Evolutionary conservation across 1,140 invertebrate species (phyloP).

Genomic region (Battus philenor): DNA sequence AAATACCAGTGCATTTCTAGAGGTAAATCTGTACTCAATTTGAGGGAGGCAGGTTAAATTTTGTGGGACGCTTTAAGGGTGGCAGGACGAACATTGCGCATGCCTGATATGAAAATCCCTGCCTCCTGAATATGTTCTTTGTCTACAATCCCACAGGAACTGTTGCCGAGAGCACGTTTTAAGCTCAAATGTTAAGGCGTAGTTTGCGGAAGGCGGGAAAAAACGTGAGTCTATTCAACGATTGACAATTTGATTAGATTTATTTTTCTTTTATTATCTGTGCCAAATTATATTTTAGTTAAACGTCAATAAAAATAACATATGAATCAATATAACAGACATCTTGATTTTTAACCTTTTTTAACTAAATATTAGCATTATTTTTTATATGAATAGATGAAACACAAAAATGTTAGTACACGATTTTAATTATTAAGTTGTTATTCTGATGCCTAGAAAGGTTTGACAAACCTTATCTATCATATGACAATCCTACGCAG

Average conservation of each 20-base stretch:
- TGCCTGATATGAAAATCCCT: background rate
- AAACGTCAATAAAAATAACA: too few species aligned
- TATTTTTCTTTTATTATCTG: background rate
- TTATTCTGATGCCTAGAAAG: too few species aligned
- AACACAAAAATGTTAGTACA: too few species aligned
- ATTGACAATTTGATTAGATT: background rate
- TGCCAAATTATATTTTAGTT: too few species aligned
- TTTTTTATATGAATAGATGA: too few species aligned
- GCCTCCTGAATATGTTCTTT: slow-evolving; percentile 2
- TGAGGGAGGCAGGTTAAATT: slow-evolving; percentile 1
- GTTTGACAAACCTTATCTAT: too few species aligned
- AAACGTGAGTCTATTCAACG: background rate
- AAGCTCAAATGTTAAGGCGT: background rate
- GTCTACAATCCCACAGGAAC: slow-evolving; percentile 1
- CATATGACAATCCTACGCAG: too few species aligned
- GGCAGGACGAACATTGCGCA: slow-evolving; percentile 1
- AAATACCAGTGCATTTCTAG: background rate
- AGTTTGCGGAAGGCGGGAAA: slow-evolving; percentile 6
- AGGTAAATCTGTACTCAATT: slow-evolving; percentile 3
- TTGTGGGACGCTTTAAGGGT: background rate
- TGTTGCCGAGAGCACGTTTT: slow-evolving; percentile 3
- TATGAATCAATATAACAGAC: too few species aligned
- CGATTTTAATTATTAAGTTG: too few species aligned
- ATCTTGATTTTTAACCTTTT: too few species aligned
- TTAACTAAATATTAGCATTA: too few species aligned